phyloP scores from a whole-genome alignment of 1,140 invertebrate species.

The Asbolus verrucosus region DNA sequence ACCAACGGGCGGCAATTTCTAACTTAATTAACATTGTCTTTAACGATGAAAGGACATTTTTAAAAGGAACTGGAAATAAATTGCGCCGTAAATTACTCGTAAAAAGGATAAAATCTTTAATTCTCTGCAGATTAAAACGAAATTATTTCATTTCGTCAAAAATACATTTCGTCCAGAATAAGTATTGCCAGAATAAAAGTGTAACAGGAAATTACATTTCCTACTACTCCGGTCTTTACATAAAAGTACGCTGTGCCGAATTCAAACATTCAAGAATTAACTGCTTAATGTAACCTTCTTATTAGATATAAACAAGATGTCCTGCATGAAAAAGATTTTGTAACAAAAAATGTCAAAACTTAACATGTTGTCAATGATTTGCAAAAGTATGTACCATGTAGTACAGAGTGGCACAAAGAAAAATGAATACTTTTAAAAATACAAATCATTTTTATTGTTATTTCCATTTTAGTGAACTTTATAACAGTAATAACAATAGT shows the following conservation, averaged over 20 bases:
- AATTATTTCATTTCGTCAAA: constrained; percentile 26
- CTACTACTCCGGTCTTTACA: background rate
- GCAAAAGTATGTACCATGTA: too few relatives aligned
- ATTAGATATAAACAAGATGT: too few relatives aligned
- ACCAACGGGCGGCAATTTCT: constrained; percentile 21
- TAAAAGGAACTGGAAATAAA: constrained; percentile 18
- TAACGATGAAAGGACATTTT: constrained; percentile 18
- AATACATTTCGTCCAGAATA: background rate
- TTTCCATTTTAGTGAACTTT: too few relatives aligned
- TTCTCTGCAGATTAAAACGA: constrained; percentile 24
- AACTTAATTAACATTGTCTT: constrained; percentile 37
- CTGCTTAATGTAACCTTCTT: too few relatives aligned
- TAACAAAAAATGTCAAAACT: too few relatives aligned
- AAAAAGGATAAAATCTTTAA: constrained; percentile 28
- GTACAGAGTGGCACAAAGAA: too few relatives aligned
- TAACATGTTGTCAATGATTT: too few relatives aligned
- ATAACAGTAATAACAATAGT: too few relatives aligned
- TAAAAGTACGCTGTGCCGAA: background rate
- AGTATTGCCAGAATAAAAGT: background rate
- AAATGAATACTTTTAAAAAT: too few relatives aligned
- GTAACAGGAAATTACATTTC: constrained; percentile 18
- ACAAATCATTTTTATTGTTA: too few relatives aligned
- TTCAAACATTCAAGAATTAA: too few relatives aligned
- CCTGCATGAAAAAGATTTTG: too few relatives aligned
- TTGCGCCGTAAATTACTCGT: constrained; percentile 28